Base-by-base conservation (phyloP, 1,140 invertebrate genomes). In the Brachionus manjavacas region DNA sequence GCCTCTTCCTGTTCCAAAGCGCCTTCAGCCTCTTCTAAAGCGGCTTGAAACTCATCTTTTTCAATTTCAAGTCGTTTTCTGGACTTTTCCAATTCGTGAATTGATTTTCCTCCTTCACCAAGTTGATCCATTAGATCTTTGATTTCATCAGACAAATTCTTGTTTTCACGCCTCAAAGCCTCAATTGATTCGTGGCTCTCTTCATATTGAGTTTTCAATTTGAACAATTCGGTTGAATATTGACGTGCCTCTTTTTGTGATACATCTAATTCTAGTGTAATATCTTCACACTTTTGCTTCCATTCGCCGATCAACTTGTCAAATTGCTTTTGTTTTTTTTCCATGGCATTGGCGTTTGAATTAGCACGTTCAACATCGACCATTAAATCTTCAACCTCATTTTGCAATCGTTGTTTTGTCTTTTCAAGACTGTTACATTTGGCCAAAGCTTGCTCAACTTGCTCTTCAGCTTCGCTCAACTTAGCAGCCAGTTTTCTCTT, bases 321-420 rank as follows among this genome's bases (percentile, higher is more conserved):
- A 92, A 99, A 99, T 86, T 94, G 95, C 91, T 98, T 98, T 91
- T 99, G 96, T 91, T 98, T 99, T 95, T 99, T 99, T 91, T 99
- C 97, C 86, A 98, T 94, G 84, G 95, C 94, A 89, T 95, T 95
- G 88, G 96, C 96, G 88, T 98, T 84, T 20, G 28, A 46, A 86
- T 86, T 86, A 83, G 89, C 89, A 88, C 96, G 93, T 91, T 99
- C 97, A 87, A 98, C 96, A 91, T 99, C 97, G 87, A 98, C 93
- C 91, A 96, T 95, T 86, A 99, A 92, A 90, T 99, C 98, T 90
- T 99, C 98, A 87, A 99, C 94, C 91, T 99, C 97, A 86, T 95
- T 97, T 86, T 95, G 93, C 86, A 99, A 92, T 86, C 97, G 93
- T 90, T 96, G 94, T 91, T 98, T 98, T 89, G 95, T 96, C 92